Evolutionary conservation across 2,888 invertebrate genomes (phyloP).

Genomic region (Dryomyza anilis): DNA sequence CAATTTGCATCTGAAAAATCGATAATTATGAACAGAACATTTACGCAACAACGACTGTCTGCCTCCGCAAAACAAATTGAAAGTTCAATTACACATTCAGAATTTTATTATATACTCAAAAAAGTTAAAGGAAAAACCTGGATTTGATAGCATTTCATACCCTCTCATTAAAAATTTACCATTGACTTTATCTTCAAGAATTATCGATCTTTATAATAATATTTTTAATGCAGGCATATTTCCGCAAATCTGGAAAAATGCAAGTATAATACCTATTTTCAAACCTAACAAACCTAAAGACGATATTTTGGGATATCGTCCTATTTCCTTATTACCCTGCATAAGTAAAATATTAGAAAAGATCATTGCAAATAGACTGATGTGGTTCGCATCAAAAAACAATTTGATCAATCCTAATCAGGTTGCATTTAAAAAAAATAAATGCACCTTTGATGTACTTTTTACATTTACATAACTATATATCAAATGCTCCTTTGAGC

Average conservation of each 20-base stretch:
- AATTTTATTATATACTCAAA: too few relatives aligned
- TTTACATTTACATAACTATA: slow-evolving; percentile 6
- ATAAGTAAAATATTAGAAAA: slow-evolving; percentile 21
- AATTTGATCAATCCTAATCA: slow-evolving; percentile 10
- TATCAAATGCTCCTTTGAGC: slow-evolving; percentile 20
- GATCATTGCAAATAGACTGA: slow-evolving; percentile 9
- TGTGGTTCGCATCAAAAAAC: background rate
- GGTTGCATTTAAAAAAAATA: slow-evolving; percentile 19
- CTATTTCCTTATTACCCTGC: slow-evolving; percentile 21
- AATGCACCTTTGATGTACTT: slow-evolving; percentile 13
- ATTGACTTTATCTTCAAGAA: background rate
- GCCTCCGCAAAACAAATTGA: too few relatives aligned
- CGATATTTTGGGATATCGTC: background rate
- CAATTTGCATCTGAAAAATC: too few relatives aligned
- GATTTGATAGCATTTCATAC: slow-evolving; percentile 2
- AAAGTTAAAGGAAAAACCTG: background rate
- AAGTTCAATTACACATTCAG: too few relatives aligned
- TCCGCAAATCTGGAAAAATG: background rate
- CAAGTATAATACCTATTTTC: background rate
- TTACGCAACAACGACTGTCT: too few relatives aligned
- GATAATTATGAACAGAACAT: too few relatives aligned
- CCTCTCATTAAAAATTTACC: background rate
- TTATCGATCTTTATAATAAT: background rate
- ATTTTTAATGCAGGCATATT: background rate
- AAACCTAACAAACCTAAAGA: background rate